Evolutionary conservation across 2,113 vertebrate genomes (phyloP).

Genomic region (Bettongia penicillata): DNA sequence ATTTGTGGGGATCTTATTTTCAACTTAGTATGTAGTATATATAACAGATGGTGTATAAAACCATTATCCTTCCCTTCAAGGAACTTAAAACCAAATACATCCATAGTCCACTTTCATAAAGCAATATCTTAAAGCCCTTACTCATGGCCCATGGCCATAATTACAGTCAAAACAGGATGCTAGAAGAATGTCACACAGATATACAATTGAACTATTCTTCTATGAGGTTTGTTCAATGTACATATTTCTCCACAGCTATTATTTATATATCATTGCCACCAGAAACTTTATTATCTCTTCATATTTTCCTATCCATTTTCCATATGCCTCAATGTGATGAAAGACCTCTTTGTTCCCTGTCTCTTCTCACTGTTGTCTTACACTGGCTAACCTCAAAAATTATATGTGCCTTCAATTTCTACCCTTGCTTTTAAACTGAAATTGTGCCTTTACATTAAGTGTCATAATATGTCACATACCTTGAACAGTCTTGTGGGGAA

Average conservation of each 20-base stretch:
- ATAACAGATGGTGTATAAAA: background rate
- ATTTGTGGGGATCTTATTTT: background rate
- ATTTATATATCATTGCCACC: background rate
- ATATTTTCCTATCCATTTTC: background rate
- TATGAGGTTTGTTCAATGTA: background rate
- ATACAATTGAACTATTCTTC: background rate
- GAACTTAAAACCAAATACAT: background rate
- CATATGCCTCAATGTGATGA: background rate
- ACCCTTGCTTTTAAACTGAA: background rate
- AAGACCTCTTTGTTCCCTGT: background rate
- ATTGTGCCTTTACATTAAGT: background rate
- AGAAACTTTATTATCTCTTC: background rate
- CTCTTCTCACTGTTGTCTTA: background rate
- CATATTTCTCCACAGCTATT: background rate
- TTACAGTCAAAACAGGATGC: background rate
- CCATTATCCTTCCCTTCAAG: background rate
- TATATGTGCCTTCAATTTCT: background rate
- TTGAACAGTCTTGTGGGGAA: background rate
- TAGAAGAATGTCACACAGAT: background rate
- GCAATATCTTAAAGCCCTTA: background rate
- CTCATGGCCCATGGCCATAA: background rate
- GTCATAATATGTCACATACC: background rate
- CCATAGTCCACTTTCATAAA: background rate
- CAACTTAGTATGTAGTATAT: background rate
- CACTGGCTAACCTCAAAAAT: background rate